Evolutionary conservation across 2,888 invertebrate species (phyloP).

Genomic region (Gandaritis pyraliata): DNA sequence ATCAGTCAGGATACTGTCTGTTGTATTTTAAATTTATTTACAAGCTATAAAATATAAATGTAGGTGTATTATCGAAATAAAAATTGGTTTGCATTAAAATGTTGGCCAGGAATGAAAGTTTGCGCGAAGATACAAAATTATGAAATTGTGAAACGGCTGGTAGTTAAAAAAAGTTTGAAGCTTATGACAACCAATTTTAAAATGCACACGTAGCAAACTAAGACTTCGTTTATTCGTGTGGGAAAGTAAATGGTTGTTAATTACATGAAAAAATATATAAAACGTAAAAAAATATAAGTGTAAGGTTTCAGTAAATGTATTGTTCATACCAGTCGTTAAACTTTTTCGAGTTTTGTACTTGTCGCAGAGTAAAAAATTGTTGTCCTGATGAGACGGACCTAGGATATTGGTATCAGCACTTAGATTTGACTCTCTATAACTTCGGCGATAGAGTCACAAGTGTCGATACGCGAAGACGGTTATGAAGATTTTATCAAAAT

Average conservation of each 20-base stretch:
- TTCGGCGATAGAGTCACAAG: constrained; percentile 5
- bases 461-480: constrained; percentile 35
- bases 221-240: constrained; percentile 1
- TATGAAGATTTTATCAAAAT: constrained; percentile 37
- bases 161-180: constrained; percentile 8
- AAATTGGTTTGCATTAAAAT: constrained; percentile 31
- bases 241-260: constrained; percentile 3
- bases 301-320: constrained; percentile 10
- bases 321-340: constrained; percentile 22
- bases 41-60: constrained; percentile 27
- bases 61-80: constrained; percentile 30
- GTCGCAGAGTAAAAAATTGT: constrained; percentile 8
- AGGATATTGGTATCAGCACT: constrained; percentile 21
- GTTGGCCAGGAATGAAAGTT: constrained; percentile 32
- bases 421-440: background rate
- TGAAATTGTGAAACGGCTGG: constrained; percentile 28
- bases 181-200: background rate
- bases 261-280: constrained; percentile 14
- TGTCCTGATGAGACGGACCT: constrained; percentile 12
- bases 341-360: constrained; percentile 17
- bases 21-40: constrained; percentile 39
- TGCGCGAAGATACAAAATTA: constrained; percentile 24
- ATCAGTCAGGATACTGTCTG: constrained; percentile 36
- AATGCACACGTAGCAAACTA: background rate
- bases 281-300: constrained; percentile 22